phyloP scores from a whole-genome alignment of 1,140 invertebrate species.

The Apis dorsata region DNA sequence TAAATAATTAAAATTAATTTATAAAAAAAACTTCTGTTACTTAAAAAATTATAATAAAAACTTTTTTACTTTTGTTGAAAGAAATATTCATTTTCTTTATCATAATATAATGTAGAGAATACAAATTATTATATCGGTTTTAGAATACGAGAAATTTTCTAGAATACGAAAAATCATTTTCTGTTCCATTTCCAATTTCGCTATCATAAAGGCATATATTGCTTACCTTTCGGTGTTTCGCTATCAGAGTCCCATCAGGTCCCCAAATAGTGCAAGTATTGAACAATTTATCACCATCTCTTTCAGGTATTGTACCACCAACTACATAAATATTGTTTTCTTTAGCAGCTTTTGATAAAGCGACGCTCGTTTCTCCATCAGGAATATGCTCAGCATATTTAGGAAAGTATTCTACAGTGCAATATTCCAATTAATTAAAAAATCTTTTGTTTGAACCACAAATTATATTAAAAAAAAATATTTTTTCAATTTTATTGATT shows the following conservation, averaged over 20 bases:
- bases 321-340: slow-evolving; percentile 90
- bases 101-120: background rate
- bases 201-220: slow-evolving; percentile 7
- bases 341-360: slow-evolving; percentile 88
- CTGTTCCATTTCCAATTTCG: background rate
- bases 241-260: slow-evolving; percentile 87
- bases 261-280: slow-evolving; percentile 96
- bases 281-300: slow-evolving; percentile 85
- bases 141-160: background rate
- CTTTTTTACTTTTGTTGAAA: background rate
- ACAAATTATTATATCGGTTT: background rate
- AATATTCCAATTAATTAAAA: slow-evolving; percentile 18
- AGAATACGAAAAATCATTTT: background rate
- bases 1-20: no score
- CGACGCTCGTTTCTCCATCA: slow-evolving; percentile 85
- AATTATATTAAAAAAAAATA: background rate
- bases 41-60: background rate
- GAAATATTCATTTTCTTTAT: background rate
- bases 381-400: slow-evolving; percentile 94
- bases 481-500: background rate
- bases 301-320: slow-evolving; percentile 94
- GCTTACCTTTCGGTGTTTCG: slow-evolving; percentile 86
- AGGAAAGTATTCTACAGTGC: slow-evolving; percentile 85
- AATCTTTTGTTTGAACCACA: background rate
- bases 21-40: background rate